Evolutionary conservation across 2,797 vertebrate genomes (phyloP), one percentile per base, ranked within the genome.

Genomic region (Anguilla marmorata): DNA sequence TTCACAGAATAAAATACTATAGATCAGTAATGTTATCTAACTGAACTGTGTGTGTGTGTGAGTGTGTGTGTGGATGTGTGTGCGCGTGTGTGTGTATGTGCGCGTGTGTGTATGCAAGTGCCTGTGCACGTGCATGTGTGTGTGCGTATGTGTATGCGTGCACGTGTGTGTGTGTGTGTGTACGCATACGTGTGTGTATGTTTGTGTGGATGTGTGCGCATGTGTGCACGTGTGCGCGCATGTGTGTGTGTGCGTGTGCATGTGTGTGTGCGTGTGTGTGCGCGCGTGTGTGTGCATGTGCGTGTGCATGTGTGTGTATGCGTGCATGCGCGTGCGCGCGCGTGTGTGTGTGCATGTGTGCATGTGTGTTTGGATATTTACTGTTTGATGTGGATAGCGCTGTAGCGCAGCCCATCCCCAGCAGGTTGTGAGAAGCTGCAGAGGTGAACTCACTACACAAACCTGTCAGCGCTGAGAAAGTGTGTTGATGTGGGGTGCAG

Each of bases 1-100:
- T 58, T 85, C 56, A 30, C 63, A 37, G 60, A 88, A 74, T 74
- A 74, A 74, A 66, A 63, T 24, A 63, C 60, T 24, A 63, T 63
- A 63, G 24, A 24, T 21, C 60, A 63, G 60, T 63, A 63, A 7
- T 63, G 19, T 24, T 63, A 63, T n/a, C 60, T 24, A 63, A 6
- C 0, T 24, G 2, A n/a, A 63, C 19, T 60, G 58, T 60, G 37
- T 37, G 37, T 2, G 37, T 37, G 37, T 37, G 56, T 60, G 56
- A 0, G 3, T 60, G 56, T 60, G 56, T 14, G 19, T 60, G 56
- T 14, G 14, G 19, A 60, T 14, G 56, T 21, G 56, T 66, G 63
- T 24, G 60, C 21, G 14, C 60, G 5, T 63, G 21, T 24, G 21
- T 63, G 16, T 24, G 19, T 63, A n/a, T 33, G 30, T 33, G 30